phyloP scores from a whole-genome alignment of 1,140 invertebrate genomes.

The Brachionus rubens region DNA sequence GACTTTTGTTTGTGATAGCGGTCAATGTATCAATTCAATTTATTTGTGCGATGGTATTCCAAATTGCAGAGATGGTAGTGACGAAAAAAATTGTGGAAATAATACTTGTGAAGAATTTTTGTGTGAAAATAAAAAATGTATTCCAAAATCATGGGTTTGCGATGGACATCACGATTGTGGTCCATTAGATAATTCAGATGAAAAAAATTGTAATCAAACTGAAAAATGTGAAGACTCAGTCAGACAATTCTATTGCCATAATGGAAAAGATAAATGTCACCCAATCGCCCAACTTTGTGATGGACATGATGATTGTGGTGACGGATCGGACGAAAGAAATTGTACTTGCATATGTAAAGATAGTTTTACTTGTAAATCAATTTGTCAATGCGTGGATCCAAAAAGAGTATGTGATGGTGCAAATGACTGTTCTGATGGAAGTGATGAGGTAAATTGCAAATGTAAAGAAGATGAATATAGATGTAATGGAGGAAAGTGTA shows the following conservation, averaged over 20 bases:
- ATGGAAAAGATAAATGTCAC: neutral
- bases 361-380: slow-evolving; percentile 20
- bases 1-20: slow-evolving; percentile 46
- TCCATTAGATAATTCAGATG: slow-evolving; percentile 33
- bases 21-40: slow-evolving; percentile 43
- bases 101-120: slow-evolving; percentile 36
- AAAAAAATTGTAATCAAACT: slow-evolving; percentile 29
- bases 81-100: slow-evolving; percentile 37
- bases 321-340: slow-evolving; percentile 47
- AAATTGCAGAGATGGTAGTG: slow-evolving; percentile 46
- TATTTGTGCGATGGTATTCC: slow-evolving; percentile 44
- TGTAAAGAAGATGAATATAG: slow-evolving; percentile 47
- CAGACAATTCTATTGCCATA: slow-evolving; percentile 18
- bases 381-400: slow-evolving; percentile 50
- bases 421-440: slow-evolving; percentile 53
- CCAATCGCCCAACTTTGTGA: slow-evolving; percentile 42
- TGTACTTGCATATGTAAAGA: slow-evolving; percentile 25
- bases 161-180: slow-evolving; percentile 39
- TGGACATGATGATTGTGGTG: slow-evolving; percentile 48
- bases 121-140: slow-evolving; percentile 35
- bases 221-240: neutral
- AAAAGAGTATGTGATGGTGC: slow-evolving; percentile 51
- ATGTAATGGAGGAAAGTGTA: slow-evolving; percentile 52
- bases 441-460: slow-evolving; percentile 53
- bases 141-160: slow-evolving; percentile 12